Evolutionary conservation across 2,113 vertebrate species (phyloP).

Genomic region (Neogobius melanostomus): DNA sequence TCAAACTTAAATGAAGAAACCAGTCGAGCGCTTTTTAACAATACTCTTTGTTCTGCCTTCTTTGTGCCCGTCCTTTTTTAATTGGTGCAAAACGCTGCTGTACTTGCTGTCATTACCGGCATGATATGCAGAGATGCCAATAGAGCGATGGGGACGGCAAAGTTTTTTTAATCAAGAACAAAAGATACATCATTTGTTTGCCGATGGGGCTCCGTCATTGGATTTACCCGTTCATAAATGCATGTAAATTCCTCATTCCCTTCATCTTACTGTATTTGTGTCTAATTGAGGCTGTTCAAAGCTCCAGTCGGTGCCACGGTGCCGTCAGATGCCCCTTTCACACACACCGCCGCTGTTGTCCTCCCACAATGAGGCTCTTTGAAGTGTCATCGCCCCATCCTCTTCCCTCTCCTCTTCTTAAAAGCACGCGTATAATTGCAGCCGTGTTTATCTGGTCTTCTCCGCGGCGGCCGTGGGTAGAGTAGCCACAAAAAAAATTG

Average conservation of each 20-base stretch:
- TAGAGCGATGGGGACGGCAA: no score
- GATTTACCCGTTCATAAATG: no score
- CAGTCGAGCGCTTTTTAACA: no score
- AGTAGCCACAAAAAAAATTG: neutral
- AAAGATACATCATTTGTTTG: no score
- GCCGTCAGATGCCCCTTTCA: conserved; percentile 42
- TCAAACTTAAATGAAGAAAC: no score
- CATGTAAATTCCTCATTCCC: neutral
- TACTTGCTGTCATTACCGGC: no score
- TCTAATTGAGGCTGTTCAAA: neutral
- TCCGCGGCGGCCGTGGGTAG: neutral
- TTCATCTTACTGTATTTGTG: neutral
- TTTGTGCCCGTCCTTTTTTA: no score
- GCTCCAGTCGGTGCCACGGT: conserved; percentile 40
- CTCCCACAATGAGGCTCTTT: conserved; percentile 59
- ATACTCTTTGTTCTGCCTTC: no score
- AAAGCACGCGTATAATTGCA: conserved; percentile 18
- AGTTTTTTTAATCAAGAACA: no score
- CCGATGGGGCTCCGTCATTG: no score
- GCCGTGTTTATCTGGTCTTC: conserved; percentile 6
- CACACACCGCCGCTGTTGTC: conserved; percentile 54
- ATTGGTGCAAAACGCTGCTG: no score
- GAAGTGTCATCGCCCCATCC: conserved; percentile 45
- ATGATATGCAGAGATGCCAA: no score
- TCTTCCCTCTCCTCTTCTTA: conserved; percentile 36